Percentiles rank a stretch among this genome's conserved stretches.
These are phyloP conservation scores for Octomys mimax DNA, from an alignment of 2,797 vertebrate genomes.

Conservation along the genomic window DNA sequence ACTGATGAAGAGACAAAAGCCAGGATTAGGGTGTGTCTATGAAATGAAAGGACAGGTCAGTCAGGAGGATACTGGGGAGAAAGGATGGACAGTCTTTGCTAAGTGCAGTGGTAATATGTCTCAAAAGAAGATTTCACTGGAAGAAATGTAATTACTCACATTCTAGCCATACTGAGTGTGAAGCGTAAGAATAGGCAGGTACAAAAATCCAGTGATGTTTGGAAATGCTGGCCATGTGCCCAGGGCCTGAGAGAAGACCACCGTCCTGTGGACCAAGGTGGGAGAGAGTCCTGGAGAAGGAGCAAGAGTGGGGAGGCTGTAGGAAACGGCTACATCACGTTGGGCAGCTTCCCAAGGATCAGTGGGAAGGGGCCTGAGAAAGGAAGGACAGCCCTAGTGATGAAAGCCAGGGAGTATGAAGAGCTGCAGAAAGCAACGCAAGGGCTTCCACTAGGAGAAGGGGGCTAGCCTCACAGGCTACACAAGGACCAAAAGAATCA, in stretches of 20 bases:
- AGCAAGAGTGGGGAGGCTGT: no score
- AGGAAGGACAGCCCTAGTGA: not conserved
- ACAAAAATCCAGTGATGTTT: not conserved
- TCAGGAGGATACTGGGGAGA: not conserved
- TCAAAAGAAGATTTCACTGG: not conserved
- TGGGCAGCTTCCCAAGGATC: not conserved
- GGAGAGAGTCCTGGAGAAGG: not conserved
- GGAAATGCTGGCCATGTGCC: not conserved
- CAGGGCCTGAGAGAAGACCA: not conserved
- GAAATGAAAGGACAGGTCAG: not conserved
- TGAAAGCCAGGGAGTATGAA: not conserved
- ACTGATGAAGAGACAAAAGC: not conserved
- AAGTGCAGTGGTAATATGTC: not conserved
- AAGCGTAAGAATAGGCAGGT: not conserved
- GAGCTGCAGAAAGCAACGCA: not conserved
- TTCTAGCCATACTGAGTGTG: not conserved
- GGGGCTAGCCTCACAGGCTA: not conserved
- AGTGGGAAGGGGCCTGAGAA: not conserved
- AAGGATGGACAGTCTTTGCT: not conserved
- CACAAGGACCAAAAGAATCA: not conserved
- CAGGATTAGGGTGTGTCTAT: not conserved
- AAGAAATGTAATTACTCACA: not conserved
- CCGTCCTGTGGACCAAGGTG: not conserved
- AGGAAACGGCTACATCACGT: not conserved
- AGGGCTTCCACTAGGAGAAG: not conserved